A percentile compares a stretch with the other conserved stretches of the same genome.
Evolutionary conservation across 2,113 vertebrate species (phyloP).

Genomic region (Centropus unirufus): DNA sequence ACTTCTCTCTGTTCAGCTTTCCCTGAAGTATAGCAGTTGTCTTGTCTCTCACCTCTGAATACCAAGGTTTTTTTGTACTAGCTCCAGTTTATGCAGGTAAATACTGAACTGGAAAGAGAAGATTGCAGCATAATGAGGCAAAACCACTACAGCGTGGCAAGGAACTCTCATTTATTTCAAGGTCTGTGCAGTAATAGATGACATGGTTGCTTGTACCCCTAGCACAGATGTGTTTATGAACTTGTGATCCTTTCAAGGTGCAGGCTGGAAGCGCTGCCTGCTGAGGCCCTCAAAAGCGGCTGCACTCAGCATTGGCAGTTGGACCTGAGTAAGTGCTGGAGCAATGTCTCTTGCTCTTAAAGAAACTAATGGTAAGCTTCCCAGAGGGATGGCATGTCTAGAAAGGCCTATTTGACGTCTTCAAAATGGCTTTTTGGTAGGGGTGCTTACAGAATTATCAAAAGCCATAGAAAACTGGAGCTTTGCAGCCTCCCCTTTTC

Average conservation of each 20-base stretch:
- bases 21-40: not conserved
- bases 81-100: not conserved
- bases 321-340: not conserved
- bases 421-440: not conserved
- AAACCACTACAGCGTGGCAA: rapidly evolving
- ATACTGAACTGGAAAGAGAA: not conserved
- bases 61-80: not conserved
- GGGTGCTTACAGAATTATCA: not conserved
- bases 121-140: rapidly evolving
- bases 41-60: not conserved
- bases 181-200: not conserved
- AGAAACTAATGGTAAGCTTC: not conserved
- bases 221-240: not conserved
- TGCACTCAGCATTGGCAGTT: not conserved
- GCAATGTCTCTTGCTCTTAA: not conserved
- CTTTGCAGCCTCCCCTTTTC: not conserved
- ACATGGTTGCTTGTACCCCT: rapidly evolving
- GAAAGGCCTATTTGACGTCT: not conserved
- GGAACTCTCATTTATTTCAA: not conserved
- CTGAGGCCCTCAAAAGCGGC: not conserved
- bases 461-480: not conserved
- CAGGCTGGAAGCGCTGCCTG: not conserved
- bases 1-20: not conserved
- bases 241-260: not conserved
- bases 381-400: not conserved